Base-by-base conservation (phyloP, 2,797 vertebrate genomes). In the Peromyscus attwateri region DNA sequence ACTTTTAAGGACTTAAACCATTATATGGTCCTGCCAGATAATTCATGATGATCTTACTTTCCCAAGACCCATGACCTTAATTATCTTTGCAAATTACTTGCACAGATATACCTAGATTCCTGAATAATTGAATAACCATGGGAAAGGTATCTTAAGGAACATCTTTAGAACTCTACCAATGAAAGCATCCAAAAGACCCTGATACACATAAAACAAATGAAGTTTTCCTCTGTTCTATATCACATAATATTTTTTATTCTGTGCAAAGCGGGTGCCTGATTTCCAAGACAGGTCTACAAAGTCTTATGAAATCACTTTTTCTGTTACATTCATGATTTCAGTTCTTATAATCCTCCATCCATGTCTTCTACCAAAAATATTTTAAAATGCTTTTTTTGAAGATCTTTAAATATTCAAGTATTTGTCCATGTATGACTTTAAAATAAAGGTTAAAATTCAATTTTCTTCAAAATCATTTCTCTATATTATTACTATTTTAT, bases 341-440 rank as follows among this genome's bases (percentile, higher is more conserved):
- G 43, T 76, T 92, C 25, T 88, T 71, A 37, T 85, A 68, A 34
- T 37, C 7, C 1, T 0, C 6, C 80, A 43, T 16, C 81, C 5
- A 73, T 60, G 3, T 52, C 82, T 88, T 75, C 46, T 76, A 97
- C 3, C 46, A 94, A 40, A 93, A 92, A 49, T 9, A 37, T 4
- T 75, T 89, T 87, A 87, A 75, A 92, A 49, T 66, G 62, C 7
- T 34, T 17, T 87, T 57, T 91, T 62, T 77, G 62, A 91, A 87
- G 16, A 88, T 27, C 6, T 84, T 93, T 77, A 87, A 79, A 62
- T 88, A 64, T 12, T 73, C 43, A 89, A 64, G 4, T 3, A 90
- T 5, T 5, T 21, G 62, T 96, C 93, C 82, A 94, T n/a, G 55
- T 43, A 31, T 57, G 14, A 52, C 29, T 70, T 75, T 66, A 94